Percentiles rank a stretch among this genome's conserved stretches.
These are phyloP conservation scores for Sphinx pinastri DNA, from an alignment of 2,888 invertebrate species.

Conservation along the genomic window DNA sequence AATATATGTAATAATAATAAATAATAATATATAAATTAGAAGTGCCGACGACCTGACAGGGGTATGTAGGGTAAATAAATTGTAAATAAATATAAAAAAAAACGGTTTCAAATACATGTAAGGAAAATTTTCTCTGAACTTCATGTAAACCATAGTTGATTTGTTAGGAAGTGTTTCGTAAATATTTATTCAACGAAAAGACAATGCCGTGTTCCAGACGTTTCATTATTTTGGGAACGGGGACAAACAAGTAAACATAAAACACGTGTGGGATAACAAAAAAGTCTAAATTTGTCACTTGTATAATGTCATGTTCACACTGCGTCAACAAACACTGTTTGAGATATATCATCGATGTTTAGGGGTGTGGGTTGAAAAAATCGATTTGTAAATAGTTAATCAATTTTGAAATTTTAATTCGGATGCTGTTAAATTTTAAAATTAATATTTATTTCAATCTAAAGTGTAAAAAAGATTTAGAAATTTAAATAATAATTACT, in stretches of 20 bases:
- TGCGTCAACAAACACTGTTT: slow-evolving; percentile 72
- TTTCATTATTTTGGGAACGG: slow-evolving; percentile 27
- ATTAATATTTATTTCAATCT: not conserved
- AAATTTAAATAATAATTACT: not conserved
- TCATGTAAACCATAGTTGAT: slow-evolving; percentile 19
- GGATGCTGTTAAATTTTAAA: not conserved
- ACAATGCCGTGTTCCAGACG: slow-evolving; percentile 23
- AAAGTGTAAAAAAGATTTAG: not conserved
- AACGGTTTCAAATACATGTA: not conserved
- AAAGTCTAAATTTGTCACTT: slow-evolving; percentile 67
- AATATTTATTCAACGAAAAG: slow-evolving; percentile 23
- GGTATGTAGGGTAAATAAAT: too few species aligned
- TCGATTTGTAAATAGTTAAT: not conserved
- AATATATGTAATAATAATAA: too few species aligned
- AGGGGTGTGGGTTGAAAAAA: slow-evolving; percentile 24
- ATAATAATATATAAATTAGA: too few species aligned
- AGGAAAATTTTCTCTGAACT: slow-evolving; percentile 9
- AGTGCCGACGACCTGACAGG: too few species aligned
- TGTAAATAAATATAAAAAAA: not conserved
- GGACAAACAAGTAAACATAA: slow-evolving; percentile 37
- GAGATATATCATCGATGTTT: slow-evolving; percentile 71
- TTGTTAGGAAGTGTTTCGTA: slow-evolving; percentile 25
- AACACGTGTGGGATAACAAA: slow-evolving; percentile 56
- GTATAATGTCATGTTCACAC: slow-evolving; percentile 60
- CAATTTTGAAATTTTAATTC: not conserved